phyloP scores from a whole-genome alignment of 2,797 vertebrate species.

The Luscinia megarhynchos region DNA sequence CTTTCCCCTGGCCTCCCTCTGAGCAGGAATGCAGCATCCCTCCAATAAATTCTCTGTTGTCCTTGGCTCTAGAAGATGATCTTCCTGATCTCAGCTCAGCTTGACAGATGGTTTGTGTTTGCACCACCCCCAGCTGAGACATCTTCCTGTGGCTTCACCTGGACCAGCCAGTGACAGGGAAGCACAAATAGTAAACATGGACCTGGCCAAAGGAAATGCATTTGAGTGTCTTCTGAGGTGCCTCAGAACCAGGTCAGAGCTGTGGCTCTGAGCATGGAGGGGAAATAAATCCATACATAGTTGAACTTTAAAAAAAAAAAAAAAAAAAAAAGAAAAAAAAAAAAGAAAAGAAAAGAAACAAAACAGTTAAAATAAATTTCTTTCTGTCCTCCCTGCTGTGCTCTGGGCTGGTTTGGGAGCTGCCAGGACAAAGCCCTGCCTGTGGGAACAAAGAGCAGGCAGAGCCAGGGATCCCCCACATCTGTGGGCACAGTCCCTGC shows the following conservation, averaged over 20 bases:
- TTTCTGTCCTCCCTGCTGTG: not conserved
- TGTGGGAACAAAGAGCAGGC: not conserved
- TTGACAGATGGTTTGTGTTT: constrained; percentile 30
- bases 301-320: fast-evolving
- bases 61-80: not conserved
- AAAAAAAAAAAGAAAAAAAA: not conserved
- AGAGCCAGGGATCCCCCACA: not conserved
- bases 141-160: not conserved
- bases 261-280: not conserved
- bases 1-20: not conserved
- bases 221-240: not conserved
- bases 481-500: not conserved
- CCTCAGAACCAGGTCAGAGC: not conserved
- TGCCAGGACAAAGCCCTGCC: not conserved
- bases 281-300: not conserved
- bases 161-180: not conserved
- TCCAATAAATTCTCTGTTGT: not conserved
- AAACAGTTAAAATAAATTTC: not conserved
- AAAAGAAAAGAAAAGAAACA: no score
- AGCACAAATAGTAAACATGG: fast-evolving
- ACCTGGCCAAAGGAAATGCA: not conserved
- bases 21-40: not conserved
- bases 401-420: not conserved
- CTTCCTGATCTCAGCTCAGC: not conserved
- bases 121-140: not conserved